Evolutionary conservation across 2,113 vertebrate species (phyloP).

Genomic region (Saccopteryx leptura): DNA sequence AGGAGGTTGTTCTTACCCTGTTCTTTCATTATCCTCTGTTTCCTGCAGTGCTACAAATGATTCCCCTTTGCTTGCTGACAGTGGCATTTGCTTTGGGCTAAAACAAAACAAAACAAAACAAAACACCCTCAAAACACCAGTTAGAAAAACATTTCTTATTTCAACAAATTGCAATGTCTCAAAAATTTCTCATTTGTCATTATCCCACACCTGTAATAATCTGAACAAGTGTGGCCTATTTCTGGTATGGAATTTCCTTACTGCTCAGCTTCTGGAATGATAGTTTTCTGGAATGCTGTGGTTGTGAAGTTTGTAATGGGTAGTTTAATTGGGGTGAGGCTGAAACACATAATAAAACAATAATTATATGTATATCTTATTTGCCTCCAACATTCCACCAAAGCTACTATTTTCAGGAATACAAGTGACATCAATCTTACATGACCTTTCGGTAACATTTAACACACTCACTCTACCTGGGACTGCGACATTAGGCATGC

Average conservation of each 20-base stretch:
- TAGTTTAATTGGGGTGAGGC: neutral
- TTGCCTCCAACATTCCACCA: neutral
- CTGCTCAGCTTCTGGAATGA: neutral
- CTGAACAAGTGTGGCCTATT: neutral
- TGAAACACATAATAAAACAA: neutral
- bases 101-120: neutral
- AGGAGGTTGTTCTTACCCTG: neutral
- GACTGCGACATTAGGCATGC: neutral
- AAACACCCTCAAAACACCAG: slow-evolving; percentile 25
- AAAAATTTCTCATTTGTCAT: slow-evolving; percentile 61
- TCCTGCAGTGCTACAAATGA: slow-evolving; percentile 71
- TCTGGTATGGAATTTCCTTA: neutral
- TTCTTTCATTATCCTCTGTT: slow-evolving; percentile 66
- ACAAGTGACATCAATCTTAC: neutral
- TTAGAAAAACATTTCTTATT: slow-evolving; percentile 70
- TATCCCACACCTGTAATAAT: neutral
- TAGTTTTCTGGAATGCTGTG: neutral
- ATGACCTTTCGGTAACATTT: neutral
- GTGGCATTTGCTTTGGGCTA: slow-evolving; percentile 68
- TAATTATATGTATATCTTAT: neutral
- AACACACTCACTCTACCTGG: neutral
- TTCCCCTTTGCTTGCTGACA: slow-evolving; percentile 72
- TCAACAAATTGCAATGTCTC: slow-evolving; percentile 60
- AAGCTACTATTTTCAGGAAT: neutral
- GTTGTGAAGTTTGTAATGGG: neutral